Percentiles rank a stretch among this genome's conserved stretches.
Evolutionary conservation across 2,888 invertebrate genomes (phyloP).

Genomic region (Myopa testacea): DNA sequence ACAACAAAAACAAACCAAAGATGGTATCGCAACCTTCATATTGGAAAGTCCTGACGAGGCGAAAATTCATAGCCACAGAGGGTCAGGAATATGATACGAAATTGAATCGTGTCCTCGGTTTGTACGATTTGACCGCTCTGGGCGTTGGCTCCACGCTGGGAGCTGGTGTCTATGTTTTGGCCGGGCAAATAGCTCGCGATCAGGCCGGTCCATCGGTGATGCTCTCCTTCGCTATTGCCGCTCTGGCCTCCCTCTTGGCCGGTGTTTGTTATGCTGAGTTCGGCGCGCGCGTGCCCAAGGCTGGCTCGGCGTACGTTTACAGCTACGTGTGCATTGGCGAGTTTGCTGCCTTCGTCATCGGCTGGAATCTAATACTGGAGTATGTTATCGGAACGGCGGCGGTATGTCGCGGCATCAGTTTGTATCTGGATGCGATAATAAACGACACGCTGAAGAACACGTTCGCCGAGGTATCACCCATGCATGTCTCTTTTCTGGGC

Average conservation of each 20-base stretch:
- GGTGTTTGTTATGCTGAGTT: slow-evolving; percentile 92
- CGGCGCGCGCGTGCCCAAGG: slow-evolving; percentile 83
- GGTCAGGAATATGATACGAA: slow-evolving; percentile 58
- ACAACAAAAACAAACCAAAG: slow-evolving; percentile 19
- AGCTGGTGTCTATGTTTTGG: slow-evolving; percentile 90
- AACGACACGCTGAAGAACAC: slow-evolving; percentile 75
- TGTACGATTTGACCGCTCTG: slow-evolving; percentile 80
- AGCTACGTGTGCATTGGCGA: slow-evolving; percentile 86
- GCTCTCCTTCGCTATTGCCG: slow-evolving; percentile 89
- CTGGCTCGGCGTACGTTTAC: slow-evolving; percentile 91
- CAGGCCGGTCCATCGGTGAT: slow-evolving; percentile 88
- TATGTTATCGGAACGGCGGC: slow-evolving; percentile 81
- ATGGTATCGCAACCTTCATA: slow-evolving; percentile 61
- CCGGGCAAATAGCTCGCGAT: slow-evolving; percentile 81
- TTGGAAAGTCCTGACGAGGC: slow-evolving; percentile 66
- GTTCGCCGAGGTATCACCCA: slow-evolving; percentile 74
- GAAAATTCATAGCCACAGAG: slow-evolving; percentile 60
- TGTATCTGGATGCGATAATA: slow-evolving; percentile 77
- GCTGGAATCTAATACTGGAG: slow-evolving; percentile 92
- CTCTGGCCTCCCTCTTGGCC: slow-evolving; percentile 84
- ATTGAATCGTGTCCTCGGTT: slow-evolving; percentile 62
- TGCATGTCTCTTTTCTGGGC: slow-evolving; percentile 72
- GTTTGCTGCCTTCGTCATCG: slow-evolving; percentile 86
- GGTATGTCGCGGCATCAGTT: slow-evolving; percentile 81
- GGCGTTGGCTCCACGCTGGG: slow-evolving; percentile 86